These are phyloP conservation scores for Stictocephala bisonia DNA, from an alignment of 2,888 invertebrate genomes.

Conservation along the genomic window DNA sequence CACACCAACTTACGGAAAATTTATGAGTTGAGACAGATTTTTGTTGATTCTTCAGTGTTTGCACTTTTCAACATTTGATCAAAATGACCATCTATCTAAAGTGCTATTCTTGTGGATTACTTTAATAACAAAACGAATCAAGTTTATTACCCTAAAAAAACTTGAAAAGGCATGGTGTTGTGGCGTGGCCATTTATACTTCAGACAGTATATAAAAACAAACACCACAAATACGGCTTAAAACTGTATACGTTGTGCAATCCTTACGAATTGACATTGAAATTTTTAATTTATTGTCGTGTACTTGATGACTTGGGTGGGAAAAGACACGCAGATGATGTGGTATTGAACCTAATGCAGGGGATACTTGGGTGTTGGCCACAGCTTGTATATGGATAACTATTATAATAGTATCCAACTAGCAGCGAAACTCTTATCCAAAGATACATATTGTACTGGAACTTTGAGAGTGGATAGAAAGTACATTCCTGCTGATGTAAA, in stretches of 20 bases:
- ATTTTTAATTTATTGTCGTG: neutral
- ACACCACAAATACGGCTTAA: too few relatives aligned
- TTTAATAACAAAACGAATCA: neutral
- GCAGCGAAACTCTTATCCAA: too few relatives aligned
- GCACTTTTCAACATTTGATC: neutral
- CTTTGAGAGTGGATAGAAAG: too few relatives aligned
- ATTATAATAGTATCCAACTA: too few relatives aligned
- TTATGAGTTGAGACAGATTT: neutral
- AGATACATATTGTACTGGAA: too few relatives aligned
- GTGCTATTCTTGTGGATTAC: neutral
- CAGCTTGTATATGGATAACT: too few relatives aligned
- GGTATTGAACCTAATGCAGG: neutral
- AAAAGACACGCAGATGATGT: neutral
- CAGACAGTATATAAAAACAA: neutral
- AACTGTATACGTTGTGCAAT: neutral
- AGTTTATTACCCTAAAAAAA: too few relatives aligned
- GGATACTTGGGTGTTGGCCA: neutral
- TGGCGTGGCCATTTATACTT: neutral
- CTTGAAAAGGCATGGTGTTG: too few relatives aligned
- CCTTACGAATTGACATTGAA: neutral
- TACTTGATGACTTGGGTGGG: too few relatives aligned
- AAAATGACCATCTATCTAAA: neutral
- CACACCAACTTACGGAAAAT: neutral
- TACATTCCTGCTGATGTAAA: too few relatives aligned
- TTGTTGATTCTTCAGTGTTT: too few relatives aligned